These are phyloP conservation scores for Sphyrna mokarran DNA, from an alignment of 2,113 vertebrate genomes.

Conservation along the genomic window DNA sequence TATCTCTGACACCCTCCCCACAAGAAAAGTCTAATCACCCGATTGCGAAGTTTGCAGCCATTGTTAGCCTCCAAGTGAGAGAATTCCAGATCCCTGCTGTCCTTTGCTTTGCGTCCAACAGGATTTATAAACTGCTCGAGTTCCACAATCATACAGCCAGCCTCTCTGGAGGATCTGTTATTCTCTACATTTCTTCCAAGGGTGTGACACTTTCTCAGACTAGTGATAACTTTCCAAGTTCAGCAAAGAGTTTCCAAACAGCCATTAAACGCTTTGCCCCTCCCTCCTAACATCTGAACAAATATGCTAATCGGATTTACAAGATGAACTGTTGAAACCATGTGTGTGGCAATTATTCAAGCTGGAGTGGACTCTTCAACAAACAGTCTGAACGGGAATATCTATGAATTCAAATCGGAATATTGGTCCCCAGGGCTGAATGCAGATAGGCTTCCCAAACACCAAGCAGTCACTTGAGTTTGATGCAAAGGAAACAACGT, in stretches of 20 bases:
- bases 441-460: neutral
- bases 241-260: conserved; percentile 17
- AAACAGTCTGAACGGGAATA: neutral
- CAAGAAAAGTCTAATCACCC: neutral
- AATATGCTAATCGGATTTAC: neutral
- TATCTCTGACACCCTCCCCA: neutral
- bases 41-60: neutral
- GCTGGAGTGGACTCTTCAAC: neutral
- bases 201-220: neutral
- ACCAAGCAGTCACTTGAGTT: neutral
- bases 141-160: neutral
- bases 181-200: conserved; percentile 8
- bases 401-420: neutral
- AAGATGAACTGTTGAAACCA: neutral
- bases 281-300: conserved; percentile 15
- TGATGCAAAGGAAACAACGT: neutral
- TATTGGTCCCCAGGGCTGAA: neutral
- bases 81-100: neutral
- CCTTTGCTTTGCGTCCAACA: neutral
- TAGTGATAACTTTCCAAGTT: conserved; percentile 16
- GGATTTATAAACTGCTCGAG: neutral
- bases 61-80: neutral
- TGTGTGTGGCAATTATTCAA: neutral
- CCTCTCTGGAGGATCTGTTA: conserved; percentile 2
- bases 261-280: neutral